Percentiles rank a stretch among this genome's conserved stretches.
These are phyloP conservation scores for Hafferia zeledoni DNA, from an alignment of 2,797 vertebrate genomes.

Conservation along the genomic window DNA sequence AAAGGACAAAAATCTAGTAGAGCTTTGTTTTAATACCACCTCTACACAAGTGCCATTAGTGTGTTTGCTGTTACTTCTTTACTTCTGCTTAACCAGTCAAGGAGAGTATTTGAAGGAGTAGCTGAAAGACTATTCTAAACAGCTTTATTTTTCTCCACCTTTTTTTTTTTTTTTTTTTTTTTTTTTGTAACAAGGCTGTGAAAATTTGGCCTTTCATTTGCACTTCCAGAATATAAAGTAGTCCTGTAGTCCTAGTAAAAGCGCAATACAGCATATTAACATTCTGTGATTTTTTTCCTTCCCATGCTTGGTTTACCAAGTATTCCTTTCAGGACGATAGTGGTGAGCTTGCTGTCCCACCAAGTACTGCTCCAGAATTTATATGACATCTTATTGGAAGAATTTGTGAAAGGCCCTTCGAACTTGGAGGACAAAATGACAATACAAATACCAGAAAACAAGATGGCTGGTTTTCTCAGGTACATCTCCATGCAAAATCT, in stretches of 20 bases:
- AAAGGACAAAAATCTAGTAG: not conserved
- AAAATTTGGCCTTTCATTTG: not conserved
- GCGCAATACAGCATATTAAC: not conserved
- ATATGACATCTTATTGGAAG: conserved; percentile 92
- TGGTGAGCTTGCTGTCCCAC: conserved; percentile 95
- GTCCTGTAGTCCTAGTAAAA: not conserved
- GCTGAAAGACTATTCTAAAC: not conserved
- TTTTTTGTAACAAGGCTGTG: not conserved
- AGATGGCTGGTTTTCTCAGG: conserved; percentile 89
- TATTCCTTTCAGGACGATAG: conserved; percentile 95
- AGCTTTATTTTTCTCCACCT: not conserved
- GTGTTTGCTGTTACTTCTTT: not conserved
- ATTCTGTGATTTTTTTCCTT: not conserved
- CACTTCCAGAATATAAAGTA: not conserved
- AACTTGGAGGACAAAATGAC: conserved; percentile 80
- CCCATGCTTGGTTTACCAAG: conserved; percentile 72
- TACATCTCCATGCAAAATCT: conserved; percentile 98
- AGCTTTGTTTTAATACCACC: not conserved
- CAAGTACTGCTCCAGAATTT: conserved; percentile 97
- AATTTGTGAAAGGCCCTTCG: conserved; percentile 89
- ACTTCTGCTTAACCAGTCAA: not conserved
- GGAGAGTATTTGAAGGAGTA: not conserved
- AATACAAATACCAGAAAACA: conserved; percentile 81
- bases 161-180: not conserved
- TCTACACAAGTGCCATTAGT: not conserved